These are phyloP conservation scores for Oreocharis arfaki DNA, from an alignment of 2,113 vertebrate genomes.

Conservation along the genomic window DNA sequence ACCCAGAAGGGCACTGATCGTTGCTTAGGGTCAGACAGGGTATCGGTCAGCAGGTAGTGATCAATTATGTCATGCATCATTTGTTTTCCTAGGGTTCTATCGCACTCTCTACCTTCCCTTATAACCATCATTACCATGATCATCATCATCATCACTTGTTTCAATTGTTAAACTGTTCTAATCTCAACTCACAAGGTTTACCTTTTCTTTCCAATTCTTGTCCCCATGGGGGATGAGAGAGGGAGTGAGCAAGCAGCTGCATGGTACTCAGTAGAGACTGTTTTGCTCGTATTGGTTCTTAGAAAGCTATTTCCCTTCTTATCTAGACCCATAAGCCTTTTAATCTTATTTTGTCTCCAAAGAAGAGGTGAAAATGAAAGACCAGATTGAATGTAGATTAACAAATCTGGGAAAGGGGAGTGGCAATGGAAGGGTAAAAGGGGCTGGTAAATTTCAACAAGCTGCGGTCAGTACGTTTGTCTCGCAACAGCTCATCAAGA, in stretches of 20 bases:
- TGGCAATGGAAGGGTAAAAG: neutral
- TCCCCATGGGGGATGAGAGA: neutral
- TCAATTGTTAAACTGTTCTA: neutral
- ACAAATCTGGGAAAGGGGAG: neutral
- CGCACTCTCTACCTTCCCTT: neutral
- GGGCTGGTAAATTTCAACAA: neutral
- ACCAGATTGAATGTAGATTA: neutral
- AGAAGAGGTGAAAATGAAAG: neutral
- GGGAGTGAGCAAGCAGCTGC: rapidly evolving
- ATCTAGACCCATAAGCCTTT: neutral
- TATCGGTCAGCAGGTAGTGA: neutral
- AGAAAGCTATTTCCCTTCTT: neutral
- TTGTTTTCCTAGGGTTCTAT: neutral
- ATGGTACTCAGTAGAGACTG: neutral
- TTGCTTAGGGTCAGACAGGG: neutral
- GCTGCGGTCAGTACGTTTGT: neutral
- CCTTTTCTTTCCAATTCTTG: neutral
- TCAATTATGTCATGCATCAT: rapidly evolving
- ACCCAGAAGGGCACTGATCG: neutral
- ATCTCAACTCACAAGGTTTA: neutral
- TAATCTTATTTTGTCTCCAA: neutral
- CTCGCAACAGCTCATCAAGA: neutral
- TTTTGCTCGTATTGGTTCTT: neutral
- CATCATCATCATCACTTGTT: neutral
- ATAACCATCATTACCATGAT: neutral